A percentile compares a stretch with the other conserved stretches of the same genome.
phyloP scores from a whole-genome alignment of 2,797 vertebrate genomes.

The Aselliscus stoliczkanus region DNA sequence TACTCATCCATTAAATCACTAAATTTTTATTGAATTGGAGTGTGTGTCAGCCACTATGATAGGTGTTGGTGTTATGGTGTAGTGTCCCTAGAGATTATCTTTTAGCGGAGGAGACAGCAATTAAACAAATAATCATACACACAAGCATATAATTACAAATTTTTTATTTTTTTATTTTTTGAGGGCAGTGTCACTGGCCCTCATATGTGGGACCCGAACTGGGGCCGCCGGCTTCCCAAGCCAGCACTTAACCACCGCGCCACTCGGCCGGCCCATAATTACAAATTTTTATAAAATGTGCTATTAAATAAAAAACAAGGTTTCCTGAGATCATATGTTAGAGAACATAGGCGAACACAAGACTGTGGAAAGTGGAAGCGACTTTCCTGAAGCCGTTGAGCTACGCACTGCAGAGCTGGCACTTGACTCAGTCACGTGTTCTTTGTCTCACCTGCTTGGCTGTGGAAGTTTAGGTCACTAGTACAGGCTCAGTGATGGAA shows the following conservation, averaged over 20 bases:
- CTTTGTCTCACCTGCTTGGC: neutral
- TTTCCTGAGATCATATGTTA: neutral
- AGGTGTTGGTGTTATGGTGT: neutral
- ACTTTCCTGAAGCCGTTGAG: neutral
- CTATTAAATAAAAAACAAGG: neutral
- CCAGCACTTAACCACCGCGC: too few relatives aligned
- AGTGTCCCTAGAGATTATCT: neutral
- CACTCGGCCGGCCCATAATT: too few relatives aligned
- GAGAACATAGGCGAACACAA: neutral
- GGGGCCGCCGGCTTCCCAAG: too few relatives aligned
- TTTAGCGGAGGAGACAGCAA: neutral
- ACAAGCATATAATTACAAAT: neutral
- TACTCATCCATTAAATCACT: neutral
- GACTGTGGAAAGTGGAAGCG: neutral
- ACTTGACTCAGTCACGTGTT: neutral
- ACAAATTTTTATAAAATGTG: neutral
- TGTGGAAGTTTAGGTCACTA: neutral
- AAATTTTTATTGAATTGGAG: neutral
- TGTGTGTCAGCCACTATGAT: neutral
- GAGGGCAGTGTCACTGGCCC: too few relatives aligned
- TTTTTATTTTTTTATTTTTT: too few relatives aligned
- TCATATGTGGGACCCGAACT: too few relatives aligned
- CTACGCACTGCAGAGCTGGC: neutral
- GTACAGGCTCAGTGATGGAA: neutral
- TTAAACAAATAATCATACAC: neutral